Base-by-base conservation (phyloP, 2,113 vertebrate species). In the Forbesichthys papilliferus region DNA sequence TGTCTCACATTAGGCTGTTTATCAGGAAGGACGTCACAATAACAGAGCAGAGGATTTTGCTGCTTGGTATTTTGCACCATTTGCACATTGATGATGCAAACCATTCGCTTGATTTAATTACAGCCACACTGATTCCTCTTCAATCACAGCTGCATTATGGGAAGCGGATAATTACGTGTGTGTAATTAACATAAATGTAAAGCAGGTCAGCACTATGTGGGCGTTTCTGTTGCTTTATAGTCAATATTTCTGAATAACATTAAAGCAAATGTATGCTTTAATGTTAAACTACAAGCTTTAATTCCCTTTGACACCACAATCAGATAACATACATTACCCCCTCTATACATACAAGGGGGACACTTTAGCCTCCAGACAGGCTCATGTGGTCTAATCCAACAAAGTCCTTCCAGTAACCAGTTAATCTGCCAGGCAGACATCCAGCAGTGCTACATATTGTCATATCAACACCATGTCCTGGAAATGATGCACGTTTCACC, bases 311-410 rank as follows among this genome's bases (percentile, higher is more conserved):
- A 76, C 60, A 62, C 46, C n/a, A 33, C 64, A 60, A 18, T 56
- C 55, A 76, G 47, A 9, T 10, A 49, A 74, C 67, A 72, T 57
- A 75, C 64, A 54, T 46, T 42, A 27, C 9, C n/a, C 5, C 3
- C 66, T 18, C 48, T 9, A 64, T 51, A 81, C 64, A 1, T 13
- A 57, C 62, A 42, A 36, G 33, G 77, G 69, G 61, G 78, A 77
- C 69, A 33, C 78, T 52, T 80, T 71, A 71, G 69, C 65, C 78
- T 82, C 68, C 73, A 87, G 86, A 88, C 84, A 75, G 78, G 80
- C 74, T 86, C 82, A 83, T 66, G 67, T 64, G 20, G 63, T 53
- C 56, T 91, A 91, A 91, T 90, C 87, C 85, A 60, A 69, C 79
- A 81, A 88, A 84, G 80, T 78, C 83, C 77, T 84, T 69, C 42